phyloP scores from a whole-genome alignment of 2,888 invertebrate species.

The Micoletzkya japonica region DNA sequence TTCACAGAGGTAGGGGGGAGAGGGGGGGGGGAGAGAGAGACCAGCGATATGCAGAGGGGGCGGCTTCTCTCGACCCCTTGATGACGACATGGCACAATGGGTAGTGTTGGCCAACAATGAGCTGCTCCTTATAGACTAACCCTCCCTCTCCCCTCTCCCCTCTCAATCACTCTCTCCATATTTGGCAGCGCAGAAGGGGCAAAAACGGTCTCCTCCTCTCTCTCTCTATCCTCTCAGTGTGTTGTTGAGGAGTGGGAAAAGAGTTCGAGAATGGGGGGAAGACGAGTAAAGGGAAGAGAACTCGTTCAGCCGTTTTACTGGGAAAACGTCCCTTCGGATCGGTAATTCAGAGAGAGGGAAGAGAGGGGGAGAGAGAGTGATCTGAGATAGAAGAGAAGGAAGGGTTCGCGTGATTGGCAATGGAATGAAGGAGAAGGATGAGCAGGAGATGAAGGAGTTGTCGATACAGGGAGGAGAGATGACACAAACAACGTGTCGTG shows the following conservation, averaged over 20 bases:
- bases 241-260: not conserved
- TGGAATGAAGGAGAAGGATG: not conserved
- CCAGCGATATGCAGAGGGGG: too few relatives aligned
- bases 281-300: constrained; percentile 7
- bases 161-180: not conserved
- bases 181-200: not conserved
- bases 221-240: not conserved
- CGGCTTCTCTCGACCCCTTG: too few relatives aligned
- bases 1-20: not conserved
- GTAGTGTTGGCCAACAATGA: too few relatives aligned
- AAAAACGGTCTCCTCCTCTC: not conserved
- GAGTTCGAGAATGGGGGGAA: not conserved
- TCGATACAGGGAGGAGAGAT: not conserved
- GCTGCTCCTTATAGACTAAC: too few relatives aligned
- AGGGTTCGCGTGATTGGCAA: not conserved
- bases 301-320: constrained; percentile 21
- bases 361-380: not conserved
- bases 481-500: too few relatives aligned
- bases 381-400: not conserved
- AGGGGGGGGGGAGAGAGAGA: too few relatives aligned
- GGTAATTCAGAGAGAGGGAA: not conserved
- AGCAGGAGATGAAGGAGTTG: not conserved
- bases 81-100: too few relatives aligned
- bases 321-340: not conserved
- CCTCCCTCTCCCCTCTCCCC: not conserved